phyloP scores from a whole-genome alignment of 2,113 vertebrate species.

The Labrus mixtus region DNA sequence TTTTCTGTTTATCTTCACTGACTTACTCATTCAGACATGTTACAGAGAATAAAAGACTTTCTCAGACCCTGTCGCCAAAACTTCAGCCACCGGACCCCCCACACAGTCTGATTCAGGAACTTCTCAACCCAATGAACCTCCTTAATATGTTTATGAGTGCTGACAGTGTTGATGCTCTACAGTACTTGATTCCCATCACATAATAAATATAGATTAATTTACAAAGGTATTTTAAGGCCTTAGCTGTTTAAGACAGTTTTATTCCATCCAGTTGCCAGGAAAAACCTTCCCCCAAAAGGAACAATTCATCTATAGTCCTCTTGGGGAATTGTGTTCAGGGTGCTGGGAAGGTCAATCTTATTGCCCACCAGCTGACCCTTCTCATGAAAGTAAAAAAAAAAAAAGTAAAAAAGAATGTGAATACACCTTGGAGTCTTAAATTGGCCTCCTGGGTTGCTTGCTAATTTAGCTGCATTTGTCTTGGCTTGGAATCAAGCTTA shows the following conservation, averaged over 20 bases:
- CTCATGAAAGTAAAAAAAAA: slow-evolving; percentile 54
- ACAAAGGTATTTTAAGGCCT: slow-evolving; percentile 56
- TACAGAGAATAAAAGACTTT: slow-evolving; percentile 1
- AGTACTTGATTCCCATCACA: slow-evolving; percentile 33
- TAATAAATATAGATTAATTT: slow-evolving; percentile 61
- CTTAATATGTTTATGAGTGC: slow-evolving; percentile 54
- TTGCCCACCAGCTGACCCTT: slow-evolving; percentile 52
- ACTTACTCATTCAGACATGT: slow-evolving; percentile 47
- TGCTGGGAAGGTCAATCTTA: slow-evolving; percentile 61
- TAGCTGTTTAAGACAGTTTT: slow-evolving; percentile 54
- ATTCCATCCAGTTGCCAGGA: slow-evolving; percentile 70
- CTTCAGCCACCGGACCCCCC: slow-evolving; percentile 57
- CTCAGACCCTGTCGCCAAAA: slow-evolving; percentile 32
- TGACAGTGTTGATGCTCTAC: slow-evolving; percentile 47
- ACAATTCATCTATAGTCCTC: slow-evolving; percentile 71
- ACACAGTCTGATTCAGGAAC: slow-evolving; percentile 54
- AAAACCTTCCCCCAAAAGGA: slow-evolving; percentile 75
- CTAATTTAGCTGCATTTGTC: slow-evolving; percentile 78
- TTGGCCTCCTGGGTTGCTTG: slow-evolving; percentile 55
- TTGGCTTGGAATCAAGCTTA: slow-evolving; percentile 73
- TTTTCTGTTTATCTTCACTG: slow-evolving; percentile 63
- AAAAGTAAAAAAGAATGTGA: slow-evolving; percentile 50
- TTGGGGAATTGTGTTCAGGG: slow-evolving; percentile 44
- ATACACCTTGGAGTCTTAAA: slow-evolving; percentile 55
- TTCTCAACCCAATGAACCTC: slow-evolving; percentile 44